Percentiles rank a stretch among this genome's conserved stretches.
Evolutionary conservation across 2,797 vertebrate genomes (phyloP).

Genomic region (Eurystomus glaucurus): DNA sequence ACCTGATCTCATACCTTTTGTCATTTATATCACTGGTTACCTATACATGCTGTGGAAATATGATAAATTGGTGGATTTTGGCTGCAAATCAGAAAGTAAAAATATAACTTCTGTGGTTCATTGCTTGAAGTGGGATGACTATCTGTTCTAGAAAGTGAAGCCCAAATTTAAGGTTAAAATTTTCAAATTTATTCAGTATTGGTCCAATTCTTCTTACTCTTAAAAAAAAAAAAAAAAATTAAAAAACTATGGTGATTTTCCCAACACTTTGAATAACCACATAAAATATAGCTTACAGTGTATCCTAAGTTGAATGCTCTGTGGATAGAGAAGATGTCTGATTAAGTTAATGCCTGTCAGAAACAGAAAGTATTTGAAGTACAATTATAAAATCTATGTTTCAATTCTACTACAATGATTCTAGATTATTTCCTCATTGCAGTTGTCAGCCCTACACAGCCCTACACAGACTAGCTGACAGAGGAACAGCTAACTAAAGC

Average conservation of each 20-base stretch:
- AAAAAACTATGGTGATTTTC: background rate
- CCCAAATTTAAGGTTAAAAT: background rate
- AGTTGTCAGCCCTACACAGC: background rate
- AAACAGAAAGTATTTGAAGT: background rate
- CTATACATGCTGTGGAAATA: background rate
- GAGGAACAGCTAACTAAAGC: background rate
- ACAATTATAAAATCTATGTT: background rate
- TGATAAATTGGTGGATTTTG: background rate
- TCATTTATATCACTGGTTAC: background rate
- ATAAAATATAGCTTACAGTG: background rate
- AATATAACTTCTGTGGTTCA: background rate
- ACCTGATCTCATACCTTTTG: background rate
- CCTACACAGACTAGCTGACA: background rate
- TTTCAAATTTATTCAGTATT: background rate
- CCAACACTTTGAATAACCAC: background rate
- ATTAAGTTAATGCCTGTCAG: background rate
- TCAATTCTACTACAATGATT: background rate
- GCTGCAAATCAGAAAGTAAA: background rate
- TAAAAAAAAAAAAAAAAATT: background rate
- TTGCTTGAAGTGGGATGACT: background rate
- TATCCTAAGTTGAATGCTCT: background rate
- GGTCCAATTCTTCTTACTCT: background rate
- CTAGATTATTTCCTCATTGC: background rate
- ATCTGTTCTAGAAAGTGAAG: background rate
- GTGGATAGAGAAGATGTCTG: background rate